Evolutionary conservation across 1,140 invertebrate species (phyloP), one percentile per base, ranked within the genome.

Genomic region (Trichonephila clavipes): DNA sequence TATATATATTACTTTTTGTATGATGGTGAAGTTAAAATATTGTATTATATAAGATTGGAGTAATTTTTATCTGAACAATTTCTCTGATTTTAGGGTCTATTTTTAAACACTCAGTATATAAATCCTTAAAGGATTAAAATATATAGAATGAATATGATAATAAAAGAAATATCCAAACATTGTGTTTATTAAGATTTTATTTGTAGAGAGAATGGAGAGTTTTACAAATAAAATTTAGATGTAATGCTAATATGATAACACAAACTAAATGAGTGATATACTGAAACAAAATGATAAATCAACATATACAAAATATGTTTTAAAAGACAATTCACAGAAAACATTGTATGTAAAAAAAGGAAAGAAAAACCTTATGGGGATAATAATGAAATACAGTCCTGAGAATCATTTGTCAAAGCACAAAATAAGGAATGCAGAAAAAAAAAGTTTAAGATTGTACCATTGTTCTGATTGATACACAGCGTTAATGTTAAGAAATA

Each of bases 381-480:
- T 40, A 83, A 7, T 12, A 21, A 18, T 58, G 34, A n/a, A 83
- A 83, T 58, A 83, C 82, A 83, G 28, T 58, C 82, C 82, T 83
- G 82, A 83, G 82, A 58, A 58, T 59, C 82, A 58, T 83, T 58
- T 83, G 44, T 83, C 51, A 83, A 83, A 28, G 51, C 21, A 19
- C 40, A 83, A 83, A 58, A 59, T 51, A 83, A 59, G 82, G 82
- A 83, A 83, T 83, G 82, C 40, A 83, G 28, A 28, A 19, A 83
- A 58, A n/a, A 51, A 6, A 24, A 58, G 19, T 21, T 59, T 58
- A 14, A 14, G 51, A 24, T n/a, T 34, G 18, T 77, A 28, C 34
- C 24, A 24, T 34, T 34, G 18, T 28, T 12, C 10, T 69, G 18
- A 18, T 34, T 18, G 24, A 12, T 34, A 34, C 18, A 34, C 24